phyloP scores from a whole-genome alignment of 1,140 invertebrate genomes.

The Penaeus chinensis region DNA sequence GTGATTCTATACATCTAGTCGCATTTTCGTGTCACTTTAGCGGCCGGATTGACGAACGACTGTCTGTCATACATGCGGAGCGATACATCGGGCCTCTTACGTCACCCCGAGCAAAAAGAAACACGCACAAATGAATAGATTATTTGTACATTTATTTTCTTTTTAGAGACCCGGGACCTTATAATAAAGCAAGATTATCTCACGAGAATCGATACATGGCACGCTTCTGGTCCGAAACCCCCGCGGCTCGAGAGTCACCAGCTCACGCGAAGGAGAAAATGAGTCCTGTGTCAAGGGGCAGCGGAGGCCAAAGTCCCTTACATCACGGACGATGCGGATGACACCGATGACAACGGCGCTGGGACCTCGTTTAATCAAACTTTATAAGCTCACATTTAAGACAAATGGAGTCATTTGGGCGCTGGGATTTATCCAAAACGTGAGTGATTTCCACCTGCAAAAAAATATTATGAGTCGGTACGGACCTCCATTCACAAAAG shows the following conservation, averaged over 20 bases:
- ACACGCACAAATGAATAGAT: slow-evolving; percentile 38
- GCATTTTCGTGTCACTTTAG: no score
- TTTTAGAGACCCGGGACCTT: not conserved
- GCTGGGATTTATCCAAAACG: no score
- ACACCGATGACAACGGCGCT: slow-evolving; percentile 21
- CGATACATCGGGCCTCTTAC: not conserved
- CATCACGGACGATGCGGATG: slow-evolving; percentile 25
- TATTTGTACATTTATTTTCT: slow-evolving; percentile 25
- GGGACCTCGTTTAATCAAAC: slow-evolving; percentile 33
- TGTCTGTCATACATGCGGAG: not conserved
- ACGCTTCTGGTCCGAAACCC: slow-evolving; percentile 11
- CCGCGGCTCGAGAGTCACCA: no score
- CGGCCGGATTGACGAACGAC: no score
- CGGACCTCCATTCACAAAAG: no score
- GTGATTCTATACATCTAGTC: no score
- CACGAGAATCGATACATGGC: slow-evolving; percentile 22
- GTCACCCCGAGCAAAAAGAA: not conserved
- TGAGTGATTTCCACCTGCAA: no score
- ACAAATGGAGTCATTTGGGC: no score
- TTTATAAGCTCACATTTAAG: not conserved
- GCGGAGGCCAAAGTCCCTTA: not conserved
- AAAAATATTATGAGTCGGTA: no score
- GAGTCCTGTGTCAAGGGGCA: no score
- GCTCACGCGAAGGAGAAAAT: no score
- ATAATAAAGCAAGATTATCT: slow-evolving; percentile 36